Percentiles rank a stretch among this genome's conserved stretches.
phyloP scores from a whole-genome alignment of 1,140 invertebrate genomes.

The Oppia nitens region DNA sequence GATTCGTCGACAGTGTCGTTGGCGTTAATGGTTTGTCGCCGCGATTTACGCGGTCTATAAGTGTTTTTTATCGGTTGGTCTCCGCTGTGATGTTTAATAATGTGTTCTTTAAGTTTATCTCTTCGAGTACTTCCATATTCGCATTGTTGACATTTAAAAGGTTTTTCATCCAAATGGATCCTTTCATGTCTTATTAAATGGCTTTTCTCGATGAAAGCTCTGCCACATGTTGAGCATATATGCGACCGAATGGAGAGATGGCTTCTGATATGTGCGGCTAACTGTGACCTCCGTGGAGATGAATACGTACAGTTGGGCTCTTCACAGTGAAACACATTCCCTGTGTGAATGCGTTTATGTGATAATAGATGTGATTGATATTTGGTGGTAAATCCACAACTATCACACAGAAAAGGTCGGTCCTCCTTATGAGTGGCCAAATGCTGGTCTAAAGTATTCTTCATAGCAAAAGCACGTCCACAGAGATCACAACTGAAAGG shows the following conservation, averaged over 20 bases:
- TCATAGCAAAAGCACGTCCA: slow-evolving; percentile 36
- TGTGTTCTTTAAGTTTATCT: slow-evolving; percentile 50
- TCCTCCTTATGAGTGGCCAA: slow-evolving; percentile 36
- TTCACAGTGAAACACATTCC: slow-evolving; percentile 40
- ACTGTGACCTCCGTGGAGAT: slow-evolving; percentile 45
- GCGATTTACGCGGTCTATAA: slow-evolving; percentile 31
- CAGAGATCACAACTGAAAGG: slow-evolving; percentile 32
- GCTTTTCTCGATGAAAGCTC: slow-evolving; percentile 46
- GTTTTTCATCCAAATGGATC: slow-evolving; percentile 43
- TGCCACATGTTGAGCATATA: slow-evolving; percentile 40
- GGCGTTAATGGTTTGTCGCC: slow-evolving; percentile 16
- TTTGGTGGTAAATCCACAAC: slow-evolving; percentile 47
- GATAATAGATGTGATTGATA: slow-evolving; percentile 46
- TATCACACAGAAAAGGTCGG: slow-evolving; percentile 40
- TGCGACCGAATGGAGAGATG: slow-evolving; percentile 44
- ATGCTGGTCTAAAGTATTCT: slow-evolving; percentile 41
- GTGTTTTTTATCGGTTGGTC: slow-evolving; percentile 36
- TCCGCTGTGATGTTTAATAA: slow-evolving; percentile 40
- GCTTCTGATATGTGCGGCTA: slow-evolving; percentile 43
- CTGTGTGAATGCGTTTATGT: slow-evolving; percentile 46
- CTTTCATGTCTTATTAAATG: slow-evolving; percentile 45
- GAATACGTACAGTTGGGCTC: slow-evolving; percentile 44
- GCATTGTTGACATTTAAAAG: slow-evolving; percentile 40
- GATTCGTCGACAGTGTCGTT: no score
- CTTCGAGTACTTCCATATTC: slow-evolving; percentile 44